Base-by-base conservation (phyloP, 2,888 invertebrate genomes). In the Morpho deidamia region DNA sequence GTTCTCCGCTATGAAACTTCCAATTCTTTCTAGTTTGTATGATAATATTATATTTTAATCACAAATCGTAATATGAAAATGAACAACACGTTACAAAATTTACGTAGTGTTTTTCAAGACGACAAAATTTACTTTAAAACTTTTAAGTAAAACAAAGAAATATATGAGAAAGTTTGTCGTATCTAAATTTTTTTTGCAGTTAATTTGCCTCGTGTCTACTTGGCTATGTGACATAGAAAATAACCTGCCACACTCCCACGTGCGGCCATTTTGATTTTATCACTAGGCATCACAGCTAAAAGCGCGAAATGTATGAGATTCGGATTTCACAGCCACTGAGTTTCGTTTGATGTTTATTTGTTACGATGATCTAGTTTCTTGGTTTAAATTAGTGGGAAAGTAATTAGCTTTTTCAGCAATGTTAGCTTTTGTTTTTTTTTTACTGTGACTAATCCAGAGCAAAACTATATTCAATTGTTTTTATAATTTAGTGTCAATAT, bases 221-320 rank as follows among this genome's bases (percentile, higher is more conserved):
- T 71, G 63, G 68, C 67, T 61, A 69, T 71, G 72, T 79, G 78
- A 77, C 78, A 81, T 73, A 76, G 76, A 81, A 76, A 76, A 67
- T 48, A 76, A 78, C 73, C 71, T 72, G 78, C 67, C 55, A 54
- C 43, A 61, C 71, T 76, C 78, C 67, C 81, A 77, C 75, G 69
- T 67, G 66, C 58, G 48, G 59, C 65, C 70, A 70, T 71, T 64
- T 75, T 56, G 51, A 60, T 56, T 48, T 56, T 59, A 60, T 60
- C 45, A 42, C 52, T 39, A 7, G 46, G 42, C 39, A 47, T 56
- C 46, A 38, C 45, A 49, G n/a, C 70, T 71, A 72, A 75, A 77
- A 73, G 35, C 38, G 45, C 48, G 38, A 35, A 44, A 44, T 71
- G 69, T 70, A 72, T 76, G 77, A 68, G 78, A 80, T 76, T 76